Evolutionary conservation across 1,140 invertebrate genomes (phyloP).

Genomic region (Paralvinella palmiformis): DNA sequence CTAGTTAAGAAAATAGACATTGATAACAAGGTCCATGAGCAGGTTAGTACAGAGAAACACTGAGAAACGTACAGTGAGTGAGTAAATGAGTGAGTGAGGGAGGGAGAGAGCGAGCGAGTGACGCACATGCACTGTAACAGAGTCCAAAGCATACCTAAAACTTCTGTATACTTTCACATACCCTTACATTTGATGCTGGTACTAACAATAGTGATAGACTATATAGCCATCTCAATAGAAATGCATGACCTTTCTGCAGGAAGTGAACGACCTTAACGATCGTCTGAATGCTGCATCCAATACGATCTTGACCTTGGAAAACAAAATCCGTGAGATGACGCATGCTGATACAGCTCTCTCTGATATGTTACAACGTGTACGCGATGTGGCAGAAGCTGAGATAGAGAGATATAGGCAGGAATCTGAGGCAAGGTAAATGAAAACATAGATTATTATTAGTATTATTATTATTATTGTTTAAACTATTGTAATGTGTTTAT

Average conservation of each 20-base stretch:
- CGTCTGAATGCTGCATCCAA: constrained; percentile 27
- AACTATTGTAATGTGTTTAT: neutral
- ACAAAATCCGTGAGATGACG: constrained; percentile 26
- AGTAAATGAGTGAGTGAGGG: neutral
- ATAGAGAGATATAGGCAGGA: constrained; percentile 30
- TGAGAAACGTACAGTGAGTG: neutral
- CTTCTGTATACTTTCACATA: neutral
- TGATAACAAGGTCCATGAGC: neutral
- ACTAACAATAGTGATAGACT: neutral
- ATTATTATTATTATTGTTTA: neutral
- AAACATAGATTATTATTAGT: constrained; percentile 12
- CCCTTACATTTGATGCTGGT: neutral
- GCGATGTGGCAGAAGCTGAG: constrained; percentile 32
- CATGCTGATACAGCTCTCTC: constrained; percentile 25
- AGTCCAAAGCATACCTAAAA: neutral
- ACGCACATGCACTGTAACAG: too few species aligned
- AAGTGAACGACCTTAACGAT: constrained; percentile 24
- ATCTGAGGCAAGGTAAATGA: constrained; percentile 29
- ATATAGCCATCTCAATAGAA: neutral
- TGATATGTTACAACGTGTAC: constrained; percentile 29
- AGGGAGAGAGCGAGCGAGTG: too few species aligned
- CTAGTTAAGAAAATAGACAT: too few species aligned
- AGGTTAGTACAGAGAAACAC: neutral
- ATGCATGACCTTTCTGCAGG: constrained; percentile 15
- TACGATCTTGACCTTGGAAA: constrained; percentile 34